Base-by-base conservation (phyloP, 2,888 invertebrate genomes). In the Tiphia femorata region DNA sequence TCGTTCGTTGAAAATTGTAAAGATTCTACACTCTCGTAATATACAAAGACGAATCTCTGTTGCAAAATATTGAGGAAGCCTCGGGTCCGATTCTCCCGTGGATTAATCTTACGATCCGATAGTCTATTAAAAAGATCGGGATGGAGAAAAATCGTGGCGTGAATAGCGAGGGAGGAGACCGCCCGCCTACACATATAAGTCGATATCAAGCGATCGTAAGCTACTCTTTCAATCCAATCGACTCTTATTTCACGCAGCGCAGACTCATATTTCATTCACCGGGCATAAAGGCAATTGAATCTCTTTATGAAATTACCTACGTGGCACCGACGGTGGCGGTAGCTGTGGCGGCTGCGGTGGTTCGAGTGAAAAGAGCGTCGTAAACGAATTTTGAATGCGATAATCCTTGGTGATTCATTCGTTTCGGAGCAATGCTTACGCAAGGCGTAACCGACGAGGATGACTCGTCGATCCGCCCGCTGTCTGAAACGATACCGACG, bases 221-320 rank as follows among this genome's bases (percentile, higher is more conserved):
- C 75, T 73, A 75, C 73, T 72, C 73, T 73, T 76, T 74, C 78
- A 73, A 80, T 80, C 73, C 73, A 73, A 76, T 77, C 77, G 79
- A 70, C 67, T 76, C 76, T 76, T 76, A 79, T 78, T 80, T 78
- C 74, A 75, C 73, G 62, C 71, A 67, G 66, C 62, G 69, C 68
- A 73, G 78, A 72, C 79, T 80, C 76, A 76, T 80, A 80, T 79
- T 79, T 80, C 80, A 79, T 71, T 64, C 62, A 55, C 62, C 38
- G 64, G 69, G 62, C 72, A 74, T 73, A 74, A 73, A 73, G 74
- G 68, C 77, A 77, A 79, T 79, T 77, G 78, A 78, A 80, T 79
- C 75, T 75, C 73, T 78, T 72, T 76, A 78, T 72, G 70, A 80
- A 80, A 79, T 79, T 79, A 77, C 73, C 64, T 30, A 37, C 38